Evolutionary conservation across 2,888 invertebrate genomes (phyloP), one percentile per base, ranked within the genome.

Genomic region (Apamea epomidion): DNA sequence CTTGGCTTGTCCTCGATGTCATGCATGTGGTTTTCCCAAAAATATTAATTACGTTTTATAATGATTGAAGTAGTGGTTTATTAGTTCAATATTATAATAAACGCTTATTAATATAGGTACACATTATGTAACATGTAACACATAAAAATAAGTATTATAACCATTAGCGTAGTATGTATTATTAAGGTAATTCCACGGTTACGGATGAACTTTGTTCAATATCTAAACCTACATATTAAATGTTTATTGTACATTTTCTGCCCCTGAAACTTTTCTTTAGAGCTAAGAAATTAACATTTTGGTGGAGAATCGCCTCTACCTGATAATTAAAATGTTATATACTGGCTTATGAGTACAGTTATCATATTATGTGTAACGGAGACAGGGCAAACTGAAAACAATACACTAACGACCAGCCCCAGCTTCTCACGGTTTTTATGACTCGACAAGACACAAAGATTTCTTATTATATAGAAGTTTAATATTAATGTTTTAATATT

Each of bases 11-110:
- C 29, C 51, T 74, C 51, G 48, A 67, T 81, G n/a, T 32, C 37
- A 81, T 29, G 18, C 29, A 42, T 60, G 37, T 51, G 83, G 69
- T 58, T 64, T 70, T 83, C 37, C 76, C 54, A 48, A 83, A 74
- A 48, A 54, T 37, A 64, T 65, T 3, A 58, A 76, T 74, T 48
- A 14, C 14, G 10, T 45, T n/a, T 10, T 54, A n/a, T 64, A 10
- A 62, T 32, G 2, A 51, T 80, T 62, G 32, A 10, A 45, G 8
- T 48, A 48, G 32, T 32, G 62, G 18, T 68, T 67, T 58, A 79
- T 58, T 78, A 60, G 45, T 76, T 37, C 10, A 62, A 48, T 58
- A 71, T 54, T 51, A n/a, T 74, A n/a, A 32, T 21, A 14, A 25
- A n/a, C 7, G n/a, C 6, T 68, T 68, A 32, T 48, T 68, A 48